These are phyloP conservation scores for Trichechus manatus DNA, from an alignment of 2,113 vertebrate genomes.

Conservation along the genomic window DNA sequence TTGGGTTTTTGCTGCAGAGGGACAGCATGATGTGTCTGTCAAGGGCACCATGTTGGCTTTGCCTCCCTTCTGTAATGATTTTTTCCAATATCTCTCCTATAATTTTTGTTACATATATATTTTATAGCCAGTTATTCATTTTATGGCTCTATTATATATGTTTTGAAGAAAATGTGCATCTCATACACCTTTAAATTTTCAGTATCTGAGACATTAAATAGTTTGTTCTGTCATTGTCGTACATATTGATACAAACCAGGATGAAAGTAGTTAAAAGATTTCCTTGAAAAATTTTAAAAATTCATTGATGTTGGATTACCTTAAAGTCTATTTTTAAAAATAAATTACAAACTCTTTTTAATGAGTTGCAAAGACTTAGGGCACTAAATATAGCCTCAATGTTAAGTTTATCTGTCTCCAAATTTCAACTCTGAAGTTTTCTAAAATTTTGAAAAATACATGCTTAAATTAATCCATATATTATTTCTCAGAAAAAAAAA, in stretches of 20 bases:
- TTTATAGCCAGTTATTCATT: not conserved
- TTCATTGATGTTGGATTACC: conserved; percentile 1
- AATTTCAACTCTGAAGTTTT: not conserved
- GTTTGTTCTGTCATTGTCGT: not conserved
- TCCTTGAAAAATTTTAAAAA: not conserved
- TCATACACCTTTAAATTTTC: not conserved
- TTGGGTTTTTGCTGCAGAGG: too few relatives aligned
- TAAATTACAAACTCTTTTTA: not conserved
- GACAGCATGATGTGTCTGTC: too few relatives aligned
- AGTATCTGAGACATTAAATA: not conserved
- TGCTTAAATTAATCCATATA: not conserved
- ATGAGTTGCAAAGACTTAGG: not conserved
- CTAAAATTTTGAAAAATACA: not conserved
- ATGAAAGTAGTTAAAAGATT: conserved; percentile 20
- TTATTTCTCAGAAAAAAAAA: not conserved
- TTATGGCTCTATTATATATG: not conserved
- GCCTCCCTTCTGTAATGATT: not conserved
- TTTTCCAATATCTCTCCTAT: not conserved
- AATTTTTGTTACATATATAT: not conserved
- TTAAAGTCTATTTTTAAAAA: conserved; percentile 1
- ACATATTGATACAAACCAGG: not conserved
- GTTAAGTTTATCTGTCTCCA: not conserved
- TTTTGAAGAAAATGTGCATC: not conserved
- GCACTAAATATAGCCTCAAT: not conserved
- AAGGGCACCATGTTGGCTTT: too few relatives aligned